phyloP scores from a whole-genome alignment of 2,888 invertebrate species.

The Syrista parreyssii region DNA sequence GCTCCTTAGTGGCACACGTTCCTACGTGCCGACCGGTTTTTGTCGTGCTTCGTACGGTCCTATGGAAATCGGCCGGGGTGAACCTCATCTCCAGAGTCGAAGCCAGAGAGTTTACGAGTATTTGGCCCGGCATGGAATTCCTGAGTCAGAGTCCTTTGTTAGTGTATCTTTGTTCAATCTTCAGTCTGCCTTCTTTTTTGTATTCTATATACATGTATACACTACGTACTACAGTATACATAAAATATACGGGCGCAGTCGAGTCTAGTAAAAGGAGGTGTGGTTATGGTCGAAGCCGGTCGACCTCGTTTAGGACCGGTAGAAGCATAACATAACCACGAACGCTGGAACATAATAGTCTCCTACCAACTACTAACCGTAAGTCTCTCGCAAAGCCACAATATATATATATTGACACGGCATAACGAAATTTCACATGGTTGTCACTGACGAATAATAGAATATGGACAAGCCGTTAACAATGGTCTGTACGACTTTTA shows the following conservation, averaged over 20 bases:
- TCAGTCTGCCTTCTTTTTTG: background rate
- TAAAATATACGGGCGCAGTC: conserved; percentile 4
- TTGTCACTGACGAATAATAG: background rate
- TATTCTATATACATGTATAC: background rate
- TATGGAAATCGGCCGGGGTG: background rate
- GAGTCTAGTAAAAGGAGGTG: conserved; percentile 49
- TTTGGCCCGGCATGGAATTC: conserved; percentile 2
- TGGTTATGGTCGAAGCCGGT: conserved; percentile 53
- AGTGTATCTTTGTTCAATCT: background rate
- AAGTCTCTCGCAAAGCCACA: background rate
- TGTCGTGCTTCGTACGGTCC: background rate
- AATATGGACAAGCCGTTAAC: background rate
- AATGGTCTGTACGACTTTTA: background rate
- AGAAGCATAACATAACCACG: conserved; percentile 46
- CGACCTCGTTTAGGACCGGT: conserved; percentile 64
- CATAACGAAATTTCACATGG: background rate
- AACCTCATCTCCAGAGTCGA: background rate
- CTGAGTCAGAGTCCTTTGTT: conserved; percentile 4
- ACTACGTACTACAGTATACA: background rate
- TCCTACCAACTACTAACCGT: background rate
- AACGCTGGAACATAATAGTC: conserved; percentile 4
- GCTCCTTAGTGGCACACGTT: background rate
- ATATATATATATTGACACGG: background rate
- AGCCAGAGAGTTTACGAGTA: background rate
- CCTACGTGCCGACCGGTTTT: conserved; percentile 3